Evolutionary conservation across 2,113 vertebrate genomes (phyloP).

Genomic region (Phylloscopus trochiloides): DNA sequence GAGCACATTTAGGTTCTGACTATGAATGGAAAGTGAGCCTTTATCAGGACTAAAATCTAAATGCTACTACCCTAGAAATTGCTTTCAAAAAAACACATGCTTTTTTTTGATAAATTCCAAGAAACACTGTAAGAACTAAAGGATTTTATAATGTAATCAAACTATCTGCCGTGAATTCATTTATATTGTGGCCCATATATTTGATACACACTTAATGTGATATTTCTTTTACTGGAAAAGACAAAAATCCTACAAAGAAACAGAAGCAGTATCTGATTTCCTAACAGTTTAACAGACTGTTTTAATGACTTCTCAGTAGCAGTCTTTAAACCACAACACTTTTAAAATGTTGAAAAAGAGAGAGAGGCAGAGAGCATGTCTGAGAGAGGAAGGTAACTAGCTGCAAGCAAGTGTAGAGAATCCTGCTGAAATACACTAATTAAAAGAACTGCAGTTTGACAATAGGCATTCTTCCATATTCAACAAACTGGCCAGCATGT

Average conservation of each 20-base stretch:
- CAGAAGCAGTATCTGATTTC: neutral
- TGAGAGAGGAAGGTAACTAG: neutral
- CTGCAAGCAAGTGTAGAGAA: neutral
- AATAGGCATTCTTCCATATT: conserved; percentile 41
- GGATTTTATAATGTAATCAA: conserved; percentile 6
- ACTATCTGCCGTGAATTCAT: conserved; percentile 37
- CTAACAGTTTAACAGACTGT: neutral
- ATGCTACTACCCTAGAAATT: conserved; percentile 63
- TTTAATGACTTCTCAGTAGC: neutral
- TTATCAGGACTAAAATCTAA: conserved; percentile 79
- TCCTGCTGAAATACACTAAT: neutral
- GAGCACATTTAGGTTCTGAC: conserved; percentile 82
- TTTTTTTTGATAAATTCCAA: conserved; percentile 46
- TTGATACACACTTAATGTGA: conserved; percentile 18
- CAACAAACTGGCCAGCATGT: conserved; percentile 53
- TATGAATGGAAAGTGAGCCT: conserved; percentile 83
- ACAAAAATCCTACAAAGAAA: neutral
- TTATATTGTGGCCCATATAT: neutral
- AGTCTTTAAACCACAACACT: neutral
- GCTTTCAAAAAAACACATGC: conserved; percentile 39
- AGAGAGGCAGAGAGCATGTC: neutral
- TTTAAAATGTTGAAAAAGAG: neutral
- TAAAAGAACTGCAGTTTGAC: neutral
- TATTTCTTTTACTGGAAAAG: neutral
- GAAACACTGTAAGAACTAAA: neutral